Evolutionary conservation across 2,113 vertebrate genomes (phyloP).

Genomic region (Mus pahari): DNA sequence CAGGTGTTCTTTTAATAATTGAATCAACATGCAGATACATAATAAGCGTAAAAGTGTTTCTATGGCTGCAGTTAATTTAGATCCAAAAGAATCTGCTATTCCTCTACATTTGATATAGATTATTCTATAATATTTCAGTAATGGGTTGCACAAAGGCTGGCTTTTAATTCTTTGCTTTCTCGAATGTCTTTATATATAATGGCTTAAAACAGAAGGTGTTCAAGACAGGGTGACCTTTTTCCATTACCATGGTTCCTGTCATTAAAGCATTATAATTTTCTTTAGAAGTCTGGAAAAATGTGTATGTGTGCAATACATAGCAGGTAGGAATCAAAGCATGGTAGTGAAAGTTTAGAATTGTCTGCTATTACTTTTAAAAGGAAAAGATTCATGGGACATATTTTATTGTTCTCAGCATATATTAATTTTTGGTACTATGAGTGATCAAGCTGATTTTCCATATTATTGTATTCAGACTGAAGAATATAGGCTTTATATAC

Average conservation of each 20-base stretch:
- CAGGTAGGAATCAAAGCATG: conserved; percentile 89
- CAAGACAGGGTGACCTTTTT: conserved; percentile 92
- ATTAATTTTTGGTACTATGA: conserved; percentile 85
- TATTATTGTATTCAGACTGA: conserved; percentile 81
- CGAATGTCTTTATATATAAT: conserved; percentile 92
- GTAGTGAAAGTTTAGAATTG: conserved; percentile 88
- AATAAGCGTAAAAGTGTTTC: conserved; percentile 94
- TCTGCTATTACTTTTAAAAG: conserved; percentile 84
- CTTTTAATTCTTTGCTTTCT: conserved; percentile 93
- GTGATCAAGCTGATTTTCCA: conserved; percentile 84
- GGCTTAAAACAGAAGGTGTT: conserved; percentile 92
- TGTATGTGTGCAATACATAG: conserved; percentile 87
- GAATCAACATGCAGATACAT: conserved; percentile 94
- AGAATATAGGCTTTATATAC: conserved; percentile 80
- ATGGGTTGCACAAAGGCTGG: conserved; percentile 91
- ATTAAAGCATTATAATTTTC: conserved; percentile 94
- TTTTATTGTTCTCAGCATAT: conserved; percentile 70
- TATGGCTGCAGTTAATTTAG: conserved; percentile 93
- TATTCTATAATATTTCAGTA: conserved; percentile 93
- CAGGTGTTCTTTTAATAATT: conserved; percentile 95
- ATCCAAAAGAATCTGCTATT: conserved; percentile 92
- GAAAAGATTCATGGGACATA: conserved; percentile 39
- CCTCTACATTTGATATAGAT: conserved; percentile 92
- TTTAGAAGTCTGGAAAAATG: conserved; percentile 91
- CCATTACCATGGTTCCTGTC: conserved; percentile 93